Percentiles rank a stretch among this genome's conserved stretches.
phyloP scores from a whole-genome alignment of 2,797 vertebrate genomes.

The Varecia variegata region DNA sequence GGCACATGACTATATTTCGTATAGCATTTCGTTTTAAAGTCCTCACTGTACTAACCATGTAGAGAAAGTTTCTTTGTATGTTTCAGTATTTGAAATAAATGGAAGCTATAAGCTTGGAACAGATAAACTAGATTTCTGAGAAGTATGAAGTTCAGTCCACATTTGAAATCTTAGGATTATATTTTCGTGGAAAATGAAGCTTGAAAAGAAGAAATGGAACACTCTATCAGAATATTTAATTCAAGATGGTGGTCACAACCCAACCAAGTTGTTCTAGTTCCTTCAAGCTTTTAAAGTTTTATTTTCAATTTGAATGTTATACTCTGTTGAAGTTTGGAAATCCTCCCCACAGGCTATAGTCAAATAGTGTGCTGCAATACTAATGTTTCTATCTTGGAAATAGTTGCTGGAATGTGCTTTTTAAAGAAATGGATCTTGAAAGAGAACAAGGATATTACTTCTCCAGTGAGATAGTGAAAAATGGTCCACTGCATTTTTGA shows the following conservation, averaged over 20 bases:
- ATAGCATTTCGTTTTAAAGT: background rate
- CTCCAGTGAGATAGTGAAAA: conserved; percentile 55
- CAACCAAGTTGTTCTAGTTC: background rate
- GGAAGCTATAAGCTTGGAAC: background rate
- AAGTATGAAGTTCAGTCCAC: conserved; percentile 30
- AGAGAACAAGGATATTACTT: conserved; percentile 55
- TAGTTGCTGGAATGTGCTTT: conserved; percentile 49
- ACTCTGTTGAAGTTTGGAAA: conserved; percentile 63
- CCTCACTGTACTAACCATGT: background rate
- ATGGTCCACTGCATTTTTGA: conserved; percentile 29
- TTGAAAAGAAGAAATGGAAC: conserved; percentile 49
- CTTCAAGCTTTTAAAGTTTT: conserved; percentile 66
- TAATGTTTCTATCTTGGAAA: conserved; percentile 58
- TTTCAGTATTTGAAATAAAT: conserved; percentile 49
- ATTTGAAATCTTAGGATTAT: conserved; percentile 50
- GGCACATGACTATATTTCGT: background rate
- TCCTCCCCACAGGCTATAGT: conserved; percentile 59
- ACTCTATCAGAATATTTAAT: conserved; percentile 32
- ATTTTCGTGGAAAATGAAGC: conserved; percentile 69
- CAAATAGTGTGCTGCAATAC: conserved; percentile 52
- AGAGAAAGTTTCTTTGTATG: background rate
- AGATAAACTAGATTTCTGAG: conserved; percentile 42
- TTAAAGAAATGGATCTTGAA: conserved; percentile 67
- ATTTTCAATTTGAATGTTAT: conserved; percentile 72
- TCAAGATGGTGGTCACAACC: conserved; percentile 63